Conservation (phyloP, 2,797 vertebrate genomes). For the Takifugu rubripes region DNA sequence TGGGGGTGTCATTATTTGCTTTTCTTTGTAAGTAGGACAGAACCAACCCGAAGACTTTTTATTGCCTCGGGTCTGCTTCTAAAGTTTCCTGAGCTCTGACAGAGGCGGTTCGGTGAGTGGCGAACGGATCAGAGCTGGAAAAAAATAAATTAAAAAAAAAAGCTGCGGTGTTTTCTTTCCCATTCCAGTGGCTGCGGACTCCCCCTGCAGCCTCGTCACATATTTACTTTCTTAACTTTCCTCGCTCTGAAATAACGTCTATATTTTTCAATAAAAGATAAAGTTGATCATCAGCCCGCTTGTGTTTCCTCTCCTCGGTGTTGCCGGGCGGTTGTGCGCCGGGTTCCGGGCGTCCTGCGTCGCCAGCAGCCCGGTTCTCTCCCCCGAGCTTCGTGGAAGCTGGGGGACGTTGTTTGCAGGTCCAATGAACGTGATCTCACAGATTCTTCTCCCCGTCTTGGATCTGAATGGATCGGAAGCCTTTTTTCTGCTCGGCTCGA, state of each 20-base stretch:
- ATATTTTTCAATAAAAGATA: slow-evolving; percentile 82
- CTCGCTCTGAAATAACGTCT: slow-evolving; percentile 71
- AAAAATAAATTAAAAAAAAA: slow-evolving; percentile 2
- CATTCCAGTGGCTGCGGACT: slow-evolving; percentile 43
- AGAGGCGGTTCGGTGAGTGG: slow-evolving; percentile 27
- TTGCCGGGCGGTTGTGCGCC: neutral
- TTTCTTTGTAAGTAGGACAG: slow-evolving; percentile 27
- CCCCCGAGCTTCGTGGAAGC: neutral
- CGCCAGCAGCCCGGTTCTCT: neutral
- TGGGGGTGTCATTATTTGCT: slow-evolving; percentile 5
- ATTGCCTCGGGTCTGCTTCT: slow-evolving; percentile 35
- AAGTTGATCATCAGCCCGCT: slow-evolving; percentile 61
- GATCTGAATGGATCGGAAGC: neutral
- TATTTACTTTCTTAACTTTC: slow-evolving; percentile 64
- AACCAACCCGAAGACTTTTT: slow-evolving; percentile 39
- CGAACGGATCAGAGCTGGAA: slow-evolving; percentile 35
- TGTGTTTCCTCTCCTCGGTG: slow-evolving; percentile 16
- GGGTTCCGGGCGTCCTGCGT: neutral
- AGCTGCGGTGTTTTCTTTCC: slow-evolving; percentile 41
- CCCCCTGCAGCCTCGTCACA: slow-evolving; percentile 61
- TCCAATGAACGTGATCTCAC: neutral
- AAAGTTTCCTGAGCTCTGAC: slow-evolving; percentile 28
- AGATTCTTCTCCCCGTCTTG: neutral
- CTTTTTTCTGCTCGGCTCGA: neutral
- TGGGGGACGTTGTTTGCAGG: neutral